These are phyloP conservation scores for Cottus gobio DNA, from an alignment of 2,113 vertebrate species.

Conservation along the genomic window DNA sequence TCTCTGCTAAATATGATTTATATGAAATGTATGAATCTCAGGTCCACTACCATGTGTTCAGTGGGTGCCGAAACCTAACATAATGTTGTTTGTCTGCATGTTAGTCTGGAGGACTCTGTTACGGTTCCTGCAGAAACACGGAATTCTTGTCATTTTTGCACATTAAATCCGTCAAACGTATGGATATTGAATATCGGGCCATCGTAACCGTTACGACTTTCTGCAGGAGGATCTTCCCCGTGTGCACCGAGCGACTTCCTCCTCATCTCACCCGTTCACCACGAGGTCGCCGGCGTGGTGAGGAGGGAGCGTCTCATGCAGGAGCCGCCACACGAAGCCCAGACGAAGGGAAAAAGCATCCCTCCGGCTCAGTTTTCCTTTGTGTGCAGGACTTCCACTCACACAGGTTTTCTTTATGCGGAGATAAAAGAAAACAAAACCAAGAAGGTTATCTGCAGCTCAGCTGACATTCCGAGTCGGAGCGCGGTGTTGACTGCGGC, in stretches of 20 bases:
- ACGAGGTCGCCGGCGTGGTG: not conserved
- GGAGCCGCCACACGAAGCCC: no score
- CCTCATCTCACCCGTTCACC: conserved; percentile 40
- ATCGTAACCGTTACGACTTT: conserved; percentile 25
- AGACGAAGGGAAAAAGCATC: no score
- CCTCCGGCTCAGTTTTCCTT: conserved; percentile 40
- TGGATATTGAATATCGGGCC: conserved; percentile 46
- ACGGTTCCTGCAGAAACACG: not conserved
- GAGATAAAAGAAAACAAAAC: conserved; percentile 71
- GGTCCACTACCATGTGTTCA: not conserved
- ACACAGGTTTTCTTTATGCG: conserved; percentile 42
- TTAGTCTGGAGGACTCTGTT: conserved; percentile 19
- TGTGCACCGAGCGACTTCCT: conserved; percentile 47
- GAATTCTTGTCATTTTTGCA: conserved; percentile 32
- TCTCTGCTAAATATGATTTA: not conserved
- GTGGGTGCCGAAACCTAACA: conserved; percentile 6
- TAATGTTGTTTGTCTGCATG: conserved; percentile 18
- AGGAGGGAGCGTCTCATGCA: conserved; percentile 5
- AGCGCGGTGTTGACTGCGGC: conserved; percentile 66
- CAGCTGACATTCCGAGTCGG: conserved; percentile 74
- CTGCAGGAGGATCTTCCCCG: conserved; percentile 66
- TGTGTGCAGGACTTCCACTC: conserved; percentile 46
- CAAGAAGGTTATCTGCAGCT: conserved; percentile 67
- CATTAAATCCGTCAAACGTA: conserved; percentile 26
- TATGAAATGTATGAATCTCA: not conserved